These are phyloP conservation scores for Alitta virens DNA, from an alignment of 2,888 invertebrate genomes.

Conservation along the genomic window DNA sequence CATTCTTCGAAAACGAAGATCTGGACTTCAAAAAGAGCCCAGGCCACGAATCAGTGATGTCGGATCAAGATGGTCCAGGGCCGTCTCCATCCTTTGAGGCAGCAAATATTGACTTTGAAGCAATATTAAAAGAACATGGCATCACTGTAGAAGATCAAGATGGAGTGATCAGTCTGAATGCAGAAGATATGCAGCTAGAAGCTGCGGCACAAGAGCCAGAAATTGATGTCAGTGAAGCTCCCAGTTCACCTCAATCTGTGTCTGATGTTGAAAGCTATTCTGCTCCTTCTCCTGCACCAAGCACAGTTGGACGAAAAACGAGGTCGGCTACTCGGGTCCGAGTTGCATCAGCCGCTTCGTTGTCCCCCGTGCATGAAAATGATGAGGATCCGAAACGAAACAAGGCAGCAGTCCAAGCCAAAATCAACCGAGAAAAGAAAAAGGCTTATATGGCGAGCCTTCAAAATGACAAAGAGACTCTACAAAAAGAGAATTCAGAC, in stretches of 20 bases:
- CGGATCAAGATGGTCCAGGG: neutral
- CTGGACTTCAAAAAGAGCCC: neutral
- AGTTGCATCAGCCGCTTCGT: no score
- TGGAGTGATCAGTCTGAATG: neutral
- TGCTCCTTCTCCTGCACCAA: neutral
- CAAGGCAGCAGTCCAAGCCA: constrained; percentile 33
- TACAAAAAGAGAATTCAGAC: constrained; percentile 34
- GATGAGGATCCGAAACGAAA: neutral
- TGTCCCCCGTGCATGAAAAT: neutral
- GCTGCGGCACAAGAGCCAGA: neutral
- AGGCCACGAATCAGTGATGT: neutral
- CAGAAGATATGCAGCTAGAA: neutral
- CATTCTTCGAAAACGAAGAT: no score
- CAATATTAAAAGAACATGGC: no score
- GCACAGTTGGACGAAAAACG: neutral
- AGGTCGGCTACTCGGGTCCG: neutral
- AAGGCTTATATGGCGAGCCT: constrained; percentile 43
- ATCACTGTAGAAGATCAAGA: neutral
- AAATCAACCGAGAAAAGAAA: constrained; percentile 48
- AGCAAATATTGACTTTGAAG: neutral
- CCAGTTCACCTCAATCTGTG: neutral
- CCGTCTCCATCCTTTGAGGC: neutral
- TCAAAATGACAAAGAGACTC: constrained; percentile 36
- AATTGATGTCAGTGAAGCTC: neutral
- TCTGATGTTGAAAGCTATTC: neutral